These are phyloP conservation scores for Aphelenchoides besseyi DNA, from an alignment of 1,140 invertebrate species.

Conservation along the genomic window DNA sequence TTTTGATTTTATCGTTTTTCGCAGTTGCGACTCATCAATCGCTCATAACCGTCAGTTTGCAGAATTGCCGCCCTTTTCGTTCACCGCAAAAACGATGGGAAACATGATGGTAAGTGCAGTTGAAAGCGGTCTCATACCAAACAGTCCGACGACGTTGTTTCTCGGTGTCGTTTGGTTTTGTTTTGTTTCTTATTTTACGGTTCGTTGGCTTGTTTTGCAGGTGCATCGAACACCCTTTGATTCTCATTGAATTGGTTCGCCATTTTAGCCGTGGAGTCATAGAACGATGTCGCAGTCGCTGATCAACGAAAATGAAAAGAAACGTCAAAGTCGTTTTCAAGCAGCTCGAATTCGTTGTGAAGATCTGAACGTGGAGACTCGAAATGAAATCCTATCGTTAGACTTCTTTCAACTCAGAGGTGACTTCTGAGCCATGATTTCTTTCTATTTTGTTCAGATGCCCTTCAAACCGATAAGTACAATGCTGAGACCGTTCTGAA, in stretches of 20 bases:
- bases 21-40: background rate
- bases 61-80: background rate
- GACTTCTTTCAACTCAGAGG: conserved; percentile 37
- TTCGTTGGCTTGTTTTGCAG: conserved; percentile 17
- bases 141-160: background rate
- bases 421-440: conserved; percentile 20
- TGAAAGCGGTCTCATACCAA: too few species aligned
- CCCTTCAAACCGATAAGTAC: conserved; percentile 28
- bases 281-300: background rate
- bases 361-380: conserved; percentile 20
- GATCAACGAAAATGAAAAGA: conserved; percentile 23
- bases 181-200: conserved; percentile 1
- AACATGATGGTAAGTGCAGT: conserved; percentile 26
- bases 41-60: background rate
- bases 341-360: background rate
- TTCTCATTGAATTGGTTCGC: conserved; percentile 4
- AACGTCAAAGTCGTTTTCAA: conserved; percentile 23
- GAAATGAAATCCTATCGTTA: conserved; percentile 39
- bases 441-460: conserved; percentile 30
- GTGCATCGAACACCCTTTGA: background rate
- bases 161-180: conserved; percentile 15
- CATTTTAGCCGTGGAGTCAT: conserved; percentile 31
- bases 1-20: background rate
- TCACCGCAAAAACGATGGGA: conserved; percentile 13
- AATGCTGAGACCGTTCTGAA: conserved; percentile 31